phyloP scores from a whole-genome alignment of 2,113 vertebrate species.

The Nematolebias whitei region DNA sequence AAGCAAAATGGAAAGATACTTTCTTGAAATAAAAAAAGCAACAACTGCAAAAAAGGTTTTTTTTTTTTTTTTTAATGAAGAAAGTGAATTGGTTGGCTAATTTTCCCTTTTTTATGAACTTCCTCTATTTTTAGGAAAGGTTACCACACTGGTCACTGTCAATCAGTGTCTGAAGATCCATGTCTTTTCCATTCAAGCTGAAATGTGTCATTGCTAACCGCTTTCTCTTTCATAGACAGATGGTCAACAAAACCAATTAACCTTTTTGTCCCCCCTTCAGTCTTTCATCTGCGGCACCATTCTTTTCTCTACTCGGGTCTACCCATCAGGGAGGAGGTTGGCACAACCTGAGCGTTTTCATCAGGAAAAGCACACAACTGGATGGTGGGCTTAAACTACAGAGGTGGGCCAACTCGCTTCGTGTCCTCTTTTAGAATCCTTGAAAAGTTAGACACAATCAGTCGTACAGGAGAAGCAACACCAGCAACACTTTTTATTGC shows the following conservation, averaged over 20 bases:
- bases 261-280: slow-evolving; percentile 79
- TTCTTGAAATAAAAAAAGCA: slow-evolving; percentile 25
- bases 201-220: slow-evolving; percentile 52
- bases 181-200: slow-evolving; percentile 72
- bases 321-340: slow-evolving; percentile 31
- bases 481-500: slow-evolving; percentile 1
- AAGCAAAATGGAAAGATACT: slow-evolving; percentile 13
- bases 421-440: slow-evolving; percentile 35
- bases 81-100: no score
- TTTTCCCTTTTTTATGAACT: slow-evolving; percentile 52
- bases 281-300: slow-evolving; percentile 63
- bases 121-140: slow-evolving; percentile 78
- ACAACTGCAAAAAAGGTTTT: slow-evolving; percentile 2
- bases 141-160: slow-evolving; percentile 65
- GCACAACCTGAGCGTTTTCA: slow-evolving; percentile 39
- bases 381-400: slow-evolving; percentile 34
- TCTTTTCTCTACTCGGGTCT: slow-evolving; percentile 44
- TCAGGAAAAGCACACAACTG: slow-evolving; percentile 4
- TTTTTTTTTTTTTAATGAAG: no score
- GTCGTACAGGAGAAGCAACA: slow-evolving; percentile 11
- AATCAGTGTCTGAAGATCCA: slow-evolving; percentile 71
- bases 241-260: slow-evolving; percentile 88
- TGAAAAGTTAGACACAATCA: slow-evolving; percentile 10
- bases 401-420: slow-evolving; percentile 16
- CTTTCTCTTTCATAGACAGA: slow-evolving; percentile 79